These are phyloP conservation scores for Collichthys lucidus DNA, from an alignment of 2,113 vertebrate species.

Conservation along the genomic window DNA sequence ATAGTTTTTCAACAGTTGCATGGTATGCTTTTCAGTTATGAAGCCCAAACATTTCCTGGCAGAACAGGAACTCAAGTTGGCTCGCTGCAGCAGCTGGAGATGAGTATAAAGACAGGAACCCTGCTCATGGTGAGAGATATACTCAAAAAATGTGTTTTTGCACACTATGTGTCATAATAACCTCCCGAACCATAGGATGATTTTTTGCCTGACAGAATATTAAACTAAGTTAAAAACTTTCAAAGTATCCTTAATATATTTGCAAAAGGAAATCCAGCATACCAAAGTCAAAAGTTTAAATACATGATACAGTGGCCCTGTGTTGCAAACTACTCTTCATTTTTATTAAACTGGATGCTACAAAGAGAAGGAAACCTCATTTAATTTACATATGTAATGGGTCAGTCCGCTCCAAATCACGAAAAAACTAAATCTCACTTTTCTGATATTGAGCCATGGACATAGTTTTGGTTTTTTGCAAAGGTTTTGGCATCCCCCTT, in stretches of 20 bases:
- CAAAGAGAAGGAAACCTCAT: background rate
- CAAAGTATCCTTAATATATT: background rate
- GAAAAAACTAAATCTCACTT: background rate
- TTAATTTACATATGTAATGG: background rate
- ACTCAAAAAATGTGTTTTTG: background rate
- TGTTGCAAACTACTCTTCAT: background rate
- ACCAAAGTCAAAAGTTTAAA: background rate
- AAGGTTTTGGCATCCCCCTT: background rate
- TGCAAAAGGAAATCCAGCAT: background rate
- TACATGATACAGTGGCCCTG: background rate
- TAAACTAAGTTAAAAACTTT: background rate
- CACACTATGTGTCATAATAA: background rate
- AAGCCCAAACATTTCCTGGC: conserved; percentile 53
- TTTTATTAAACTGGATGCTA: background rate
- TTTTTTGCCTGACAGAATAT: background rate
- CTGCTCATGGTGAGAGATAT: conserved; percentile 7
- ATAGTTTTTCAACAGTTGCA: conserved; percentile 3
- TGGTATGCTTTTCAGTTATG: conserved; percentile 29
- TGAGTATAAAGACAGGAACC: background rate
- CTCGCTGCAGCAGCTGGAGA: conserved; percentile 1
- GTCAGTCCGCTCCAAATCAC: background rate
- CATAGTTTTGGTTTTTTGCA: background rate
- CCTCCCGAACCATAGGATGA: background rate
- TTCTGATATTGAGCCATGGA: background rate
- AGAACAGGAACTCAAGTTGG: conserved; percentile 37